Evolutionary conservation across 92 coral and sea anemone species (phyloP), one percentile per base, ranked within the genome.

Genomic region (Muricea muricata): DNA sequence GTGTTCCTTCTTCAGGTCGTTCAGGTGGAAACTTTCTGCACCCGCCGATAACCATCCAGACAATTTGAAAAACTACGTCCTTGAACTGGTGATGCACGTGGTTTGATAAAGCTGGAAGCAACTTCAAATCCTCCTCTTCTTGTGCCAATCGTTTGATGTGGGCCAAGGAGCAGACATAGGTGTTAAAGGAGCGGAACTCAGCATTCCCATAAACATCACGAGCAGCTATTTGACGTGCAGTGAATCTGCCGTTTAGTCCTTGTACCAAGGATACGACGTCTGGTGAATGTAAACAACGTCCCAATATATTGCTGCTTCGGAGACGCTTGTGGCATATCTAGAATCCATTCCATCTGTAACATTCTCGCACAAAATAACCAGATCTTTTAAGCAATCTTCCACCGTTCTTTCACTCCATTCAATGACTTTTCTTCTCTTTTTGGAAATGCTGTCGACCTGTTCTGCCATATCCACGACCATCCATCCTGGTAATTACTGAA

Each of bases 181-280:
- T 50, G 45, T 54, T 54, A 46, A 52, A 78, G 46, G 83, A 78
- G 47, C 46, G 68, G 48, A 78, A 78, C 83, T 78, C 47, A 31
- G 26, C 68, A 56, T 78, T 78, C 57, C 82, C 71, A 55, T 78
- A 78, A 31, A 32, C 50, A 78, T 78, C 47, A 78, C 47, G 83
- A 56, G 83, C 83, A 78, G 83, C 71, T 32, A 33, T 29, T 37
- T 78, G 71, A 78, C 68, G 70, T 56, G 68, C 83, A 78, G 83
- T 78, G 25, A 37, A 78, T 54, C 83, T 78, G 24, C 42, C 73
- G 20, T 28, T 66, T 29, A 66, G 24, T 7, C 73, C 73, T 28
- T 78, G 83, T 56, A 78, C 65, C 47, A 56, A 61, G 66, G 37
- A 46, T 60, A 76, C 13, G 34, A 76, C 67, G 66, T 76, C 82